Base-by-base conservation (phyloP, 2,888 invertebrate species). In the Meghimatium bilineatum region DNA sequence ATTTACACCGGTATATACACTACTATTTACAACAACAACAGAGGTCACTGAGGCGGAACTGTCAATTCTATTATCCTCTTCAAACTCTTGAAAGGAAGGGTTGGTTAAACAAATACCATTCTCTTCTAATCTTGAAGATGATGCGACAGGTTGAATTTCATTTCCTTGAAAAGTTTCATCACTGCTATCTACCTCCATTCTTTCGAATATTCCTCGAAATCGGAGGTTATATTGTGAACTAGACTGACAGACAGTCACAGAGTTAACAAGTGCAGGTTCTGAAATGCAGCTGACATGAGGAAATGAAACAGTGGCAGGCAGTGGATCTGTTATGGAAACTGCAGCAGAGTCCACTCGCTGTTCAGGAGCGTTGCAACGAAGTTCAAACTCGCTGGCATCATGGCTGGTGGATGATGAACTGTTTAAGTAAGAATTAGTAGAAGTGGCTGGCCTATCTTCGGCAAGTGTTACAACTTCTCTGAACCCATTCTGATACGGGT, bases 401-500 rank as follows among this genome's bases (percentile, higher is more conserved):
- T 29, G 38, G 44, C 32, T 23, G 32, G 60, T 23, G 6, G 44
- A 44, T 20, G 81, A 20, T 81, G 81, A 36, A 23, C 52, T 78
- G 38, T 38, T 78, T 52, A 82, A 52, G 14, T 80, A 66, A 20
- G 87, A 80, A 82, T 86, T 72, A 23, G 88, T 86, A 6, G 83
- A 82, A 36, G 87, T 86, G 85, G 88, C 87, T 83, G 88, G 86
- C 34, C 82, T 87, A 52, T 82, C 71, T 17, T 56, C 56, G 12
- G 74, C 44, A n/a, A 67, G 60, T 26, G 60, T 38, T 23, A 72
- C 49, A 32, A 63, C 52, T 44, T 84, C 84, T 52, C 44, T 52
- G 34, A 69, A 76, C 2, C 84, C 84, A 80, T 84, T 84, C 60
- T 84, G 80, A 69, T 76, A 76, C 26, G 84, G 69, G 60, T 80